Base-by-base conservation (phyloP, 2,888 invertebrate genomes). In the Napeogenes inachia region DNA sequence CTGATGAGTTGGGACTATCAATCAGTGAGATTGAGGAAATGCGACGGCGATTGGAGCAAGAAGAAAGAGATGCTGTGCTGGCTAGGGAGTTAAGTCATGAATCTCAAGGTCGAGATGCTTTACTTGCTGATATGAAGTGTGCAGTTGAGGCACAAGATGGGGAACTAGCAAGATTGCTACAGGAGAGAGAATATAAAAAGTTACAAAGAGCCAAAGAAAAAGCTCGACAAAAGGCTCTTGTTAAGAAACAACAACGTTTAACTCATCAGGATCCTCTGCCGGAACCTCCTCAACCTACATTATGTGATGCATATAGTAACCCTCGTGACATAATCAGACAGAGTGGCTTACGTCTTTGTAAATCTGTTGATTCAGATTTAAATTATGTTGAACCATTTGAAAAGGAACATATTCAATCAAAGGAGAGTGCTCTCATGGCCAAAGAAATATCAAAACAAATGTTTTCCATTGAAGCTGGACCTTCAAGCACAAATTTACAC, bases 331-430 rank as follows among this genome's bases (percentile, higher is more conserved):
- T 90, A 71, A 86, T 90, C 59, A 75, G 81, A 13, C 85, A 89
- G 47, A 87, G 82, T 70, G 75, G 81, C 50, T 71, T 86, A n/a
- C 73, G 90, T 70, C 70, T 88, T 30, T 89, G 87, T 66, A 90
- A 90, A 71, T 90, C 90, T 62, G 90, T 90, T 13, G 90, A 90
- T 56, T 90, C 90, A 0, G 90, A 90, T 73, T 74, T 90, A 59
- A 84, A 90, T 71, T 90, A 90, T 75, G 89, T 90, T 47, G 90
- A 90, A 65, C 90, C 90, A 32, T 90, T 90, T 78, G 89, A 90
- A 67, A 89, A 90, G 63, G 90, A 90, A 70, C 83, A 84, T 35
- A 90, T 90, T 47, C 89, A 90, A 66, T 90, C 90, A 0, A 89
- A 85, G 78, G 82, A 87, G 21, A 87, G 85, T 80, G 90, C 90